Evolutionary conservation across 2,888 invertebrate genomes (phyloP).

Genomic region (Lepeophtheirus nordmannii): DNA sequence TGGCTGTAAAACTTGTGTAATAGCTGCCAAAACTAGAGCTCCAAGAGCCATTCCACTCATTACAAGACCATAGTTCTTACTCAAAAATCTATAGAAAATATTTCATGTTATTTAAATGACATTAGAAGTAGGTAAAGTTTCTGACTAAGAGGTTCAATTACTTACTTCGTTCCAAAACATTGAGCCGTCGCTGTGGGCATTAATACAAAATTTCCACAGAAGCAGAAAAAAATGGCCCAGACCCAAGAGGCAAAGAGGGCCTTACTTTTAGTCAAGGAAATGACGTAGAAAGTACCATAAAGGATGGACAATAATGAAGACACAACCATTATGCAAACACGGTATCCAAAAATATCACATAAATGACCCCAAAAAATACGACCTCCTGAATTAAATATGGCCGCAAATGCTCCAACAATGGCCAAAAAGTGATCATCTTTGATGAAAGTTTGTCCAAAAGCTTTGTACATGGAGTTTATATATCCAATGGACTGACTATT

Average conservation of each 20-base stretch:
- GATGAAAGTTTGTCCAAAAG: slow-evolving; percentile 37
- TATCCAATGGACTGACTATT: slow-evolving; percentile 32
- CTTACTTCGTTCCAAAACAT: slow-evolving; percentile 33
- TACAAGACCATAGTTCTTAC: slow-evolving; percentile 25
- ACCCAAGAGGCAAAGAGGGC: slow-evolving; percentile 32
- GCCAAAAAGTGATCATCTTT: slow-evolving; percentile 39
- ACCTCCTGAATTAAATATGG: slow-evolving; percentile 37
- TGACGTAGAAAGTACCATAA: slow-evolving; percentile 16
- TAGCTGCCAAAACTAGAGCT: slow-evolving; percentile 29
- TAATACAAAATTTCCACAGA: slow-evolving; percentile 33
- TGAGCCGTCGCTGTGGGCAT: slow-evolving; percentile 33
- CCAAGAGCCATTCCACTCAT: slow-evolving; percentile 15
- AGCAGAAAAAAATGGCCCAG: slow-evolving; percentile 32
- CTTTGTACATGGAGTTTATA: slow-evolving; percentile 35
- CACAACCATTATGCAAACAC: slow-evolving; percentile 10
- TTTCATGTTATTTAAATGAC: neutral
- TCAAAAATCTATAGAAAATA: slow-evolving; percentile 9
- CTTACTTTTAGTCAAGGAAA: slow-evolving; percentile 7
- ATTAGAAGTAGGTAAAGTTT: neutral
- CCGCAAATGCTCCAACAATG: slow-evolving; percentile 36
- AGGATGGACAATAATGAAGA: slow-evolving; percentile 9
- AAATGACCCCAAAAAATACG: slow-evolving; percentile 30
- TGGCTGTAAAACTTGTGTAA: slow-evolving; percentile 29
- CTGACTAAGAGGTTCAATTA: slow-evolving; percentile 30
- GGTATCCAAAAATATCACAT: slow-evolving; percentile 10